Base-by-base conservation (phyloP, 2,113 vertebrate genomes). In the Hoplias malabaricus region DNA sequence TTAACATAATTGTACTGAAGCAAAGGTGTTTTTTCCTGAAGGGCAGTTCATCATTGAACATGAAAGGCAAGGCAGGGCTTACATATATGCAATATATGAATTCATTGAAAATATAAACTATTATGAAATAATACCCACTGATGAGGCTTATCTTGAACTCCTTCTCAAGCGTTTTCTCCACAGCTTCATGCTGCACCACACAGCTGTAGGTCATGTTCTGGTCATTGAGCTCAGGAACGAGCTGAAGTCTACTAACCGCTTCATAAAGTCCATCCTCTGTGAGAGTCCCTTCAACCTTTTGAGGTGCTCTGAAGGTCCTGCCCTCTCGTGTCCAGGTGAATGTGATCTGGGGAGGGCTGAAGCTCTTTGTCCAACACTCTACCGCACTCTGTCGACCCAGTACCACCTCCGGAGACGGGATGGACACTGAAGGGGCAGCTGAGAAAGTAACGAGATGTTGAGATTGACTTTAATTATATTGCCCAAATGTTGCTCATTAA, bases 311-410 rank as follows among this genome's bases (percentile, higher is more conserved):
- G 33, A 92, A 79, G 19, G 73, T 80, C 31, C 68, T 61, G 5
- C 87, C 91, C 0, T 79, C 87, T 69, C 80, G 86, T 61, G 83
- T 88, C 93, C 93, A 93, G 62, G 87, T 84, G 80, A 93, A 92
- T 36, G 53, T 79, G 23, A 93, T 86, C 33, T 87, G 82, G n/a
- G 90, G 83, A 31, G 93, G 92, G 66, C 83, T 88, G 74, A 91
- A 93, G 14, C 82, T 84, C 0, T 84, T 81, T 1, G 91, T 92
- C 21, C 23, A 63, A 81, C 93, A 93, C 50, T 82, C 56, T 3
- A 93, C 61, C 2, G 73, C 70, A 65, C 74, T 88, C 54, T 86
- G 72, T 48, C 34, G 83, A 46, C 87, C 87, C 16, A 92, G 72
- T 67, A 88, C 82, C 59, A 90, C 77, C 83, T 87, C 86, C 34